Conservation (phyloP, 1,140 invertebrate species). For the Diploscapter pachys region DNA sequence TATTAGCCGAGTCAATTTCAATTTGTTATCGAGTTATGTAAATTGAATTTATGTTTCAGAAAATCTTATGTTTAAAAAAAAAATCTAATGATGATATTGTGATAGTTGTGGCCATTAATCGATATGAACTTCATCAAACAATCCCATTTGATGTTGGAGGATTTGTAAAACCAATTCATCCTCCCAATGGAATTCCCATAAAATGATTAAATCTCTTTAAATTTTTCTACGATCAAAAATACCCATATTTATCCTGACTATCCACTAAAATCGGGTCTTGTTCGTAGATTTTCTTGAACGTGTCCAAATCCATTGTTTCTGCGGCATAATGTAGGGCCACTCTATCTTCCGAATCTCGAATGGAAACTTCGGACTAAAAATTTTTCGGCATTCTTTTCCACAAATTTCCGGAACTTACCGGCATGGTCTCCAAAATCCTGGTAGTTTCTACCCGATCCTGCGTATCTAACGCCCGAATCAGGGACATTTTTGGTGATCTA, state of each 20-base stretch:
- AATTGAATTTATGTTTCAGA: too few relatives aligned
- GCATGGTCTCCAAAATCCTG: conserved; percentile 5
- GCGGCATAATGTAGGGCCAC: conserved; percentile 62
- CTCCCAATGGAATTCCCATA: too few relatives aligned
- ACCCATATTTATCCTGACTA: conserved; percentile 13
- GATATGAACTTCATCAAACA: too few relatives aligned
- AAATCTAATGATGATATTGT: too few relatives aligned
- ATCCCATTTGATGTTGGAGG: too few relatives aligned
- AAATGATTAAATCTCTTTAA: too few relatives aligned
- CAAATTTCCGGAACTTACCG: conserved; percentile 5
- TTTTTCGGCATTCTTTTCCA: neutral
- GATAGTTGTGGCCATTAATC: too few relatives aligned
- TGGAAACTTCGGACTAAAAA: conserved; percentile 20
- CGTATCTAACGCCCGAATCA: conserved; percentile 16
- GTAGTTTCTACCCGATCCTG: conserved; percentile 20
- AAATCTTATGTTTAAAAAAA: too few relatives aligned
- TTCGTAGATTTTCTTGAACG: conserved; percentile 55
- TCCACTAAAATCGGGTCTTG: conserved; percentile 17
- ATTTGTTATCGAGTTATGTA: too few relatives aligned
- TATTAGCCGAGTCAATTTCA: neutral
- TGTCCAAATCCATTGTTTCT: conserved; percentile 60
- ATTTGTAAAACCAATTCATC: too few relatives aligned
- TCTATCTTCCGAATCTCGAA: conserved; percentile 44
- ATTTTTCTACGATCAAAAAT: neutral
- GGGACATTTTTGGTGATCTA: conserved; percentile 2